phyloP scores from a whole-genome alignment of 2,797 vertebrate species.

The Morelia viridis region DNA sequence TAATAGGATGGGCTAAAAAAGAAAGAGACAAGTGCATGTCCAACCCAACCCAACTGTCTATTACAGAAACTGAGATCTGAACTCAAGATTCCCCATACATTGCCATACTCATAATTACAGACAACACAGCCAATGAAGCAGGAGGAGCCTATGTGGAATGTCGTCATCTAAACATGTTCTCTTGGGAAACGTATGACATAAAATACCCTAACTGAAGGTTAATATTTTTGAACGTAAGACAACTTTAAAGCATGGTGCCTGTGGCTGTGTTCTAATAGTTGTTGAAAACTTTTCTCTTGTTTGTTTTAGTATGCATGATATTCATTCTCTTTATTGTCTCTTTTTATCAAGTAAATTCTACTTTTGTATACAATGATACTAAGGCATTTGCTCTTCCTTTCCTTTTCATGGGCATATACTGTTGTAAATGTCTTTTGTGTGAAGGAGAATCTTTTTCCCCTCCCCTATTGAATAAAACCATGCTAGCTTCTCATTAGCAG shows the following conservation, averaged over 20 bases:
- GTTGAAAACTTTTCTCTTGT: conserved; percentile 21
- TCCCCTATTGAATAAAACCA: conserved; percentile 1
- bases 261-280: conserved; percentile 33
- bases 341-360: conserved; percentile 22
- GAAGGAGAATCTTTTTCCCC: neutral
- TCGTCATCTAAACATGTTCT: neutral
- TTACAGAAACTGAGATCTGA: neutral
- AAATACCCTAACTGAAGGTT: neutral
- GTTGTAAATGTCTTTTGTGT: conserved; percentile 13
- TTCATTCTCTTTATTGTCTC: conserved; percentile 29
- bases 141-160: neutral
- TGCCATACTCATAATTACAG: neutral
- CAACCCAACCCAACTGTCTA: neutral
- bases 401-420: neutral
- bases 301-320: conserved; percentile 5
- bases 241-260: conserved; percentile 18
- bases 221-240: neutral
- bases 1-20: too few species aligned
- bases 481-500: neutral
- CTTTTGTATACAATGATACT: conserved; percentile 27
- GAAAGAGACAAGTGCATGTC: neutral
- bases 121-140: neutral
- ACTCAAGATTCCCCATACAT: neutral
- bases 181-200: neutral
- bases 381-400: conserved; percentile 9